Conservation (phyloP, 53 echinoderm and acorn worm genomes). For the Paelopatides confundens region DNA sequence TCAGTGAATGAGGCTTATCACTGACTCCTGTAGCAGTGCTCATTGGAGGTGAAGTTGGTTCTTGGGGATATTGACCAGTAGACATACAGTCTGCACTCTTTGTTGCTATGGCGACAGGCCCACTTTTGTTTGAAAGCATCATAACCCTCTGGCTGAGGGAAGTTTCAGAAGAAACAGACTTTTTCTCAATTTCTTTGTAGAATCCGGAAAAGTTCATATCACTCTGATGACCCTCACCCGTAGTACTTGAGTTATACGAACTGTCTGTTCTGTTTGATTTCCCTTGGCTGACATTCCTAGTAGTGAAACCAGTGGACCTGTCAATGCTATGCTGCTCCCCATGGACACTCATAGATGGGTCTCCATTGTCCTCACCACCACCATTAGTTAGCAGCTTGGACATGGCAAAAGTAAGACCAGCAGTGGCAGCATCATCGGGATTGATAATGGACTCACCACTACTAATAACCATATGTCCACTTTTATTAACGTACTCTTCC, state of each 20-base stretch:
- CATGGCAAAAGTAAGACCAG: not conserved
- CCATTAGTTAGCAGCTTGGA: too few relatives aligned
- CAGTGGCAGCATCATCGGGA: not conserved
- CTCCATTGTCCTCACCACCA: not conserved
- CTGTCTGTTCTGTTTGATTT: not conserved
- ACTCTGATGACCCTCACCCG: too few relatives aligned
- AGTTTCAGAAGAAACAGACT: too few relatives aligned
- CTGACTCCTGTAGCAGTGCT: not conserved
- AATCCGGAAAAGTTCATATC: not conserved
- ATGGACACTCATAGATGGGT: not conserved
- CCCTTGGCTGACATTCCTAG: not conserved
- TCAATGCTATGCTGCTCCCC: not conserved
- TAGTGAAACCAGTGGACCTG: too few relatives aligned
- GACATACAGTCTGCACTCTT: not conserved
- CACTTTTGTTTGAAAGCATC: too few relatives aligned
- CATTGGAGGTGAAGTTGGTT: not conserved
- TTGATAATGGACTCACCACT: not conserved
- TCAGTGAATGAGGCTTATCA: not conserved
- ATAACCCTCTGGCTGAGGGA: too few relatives aligned
- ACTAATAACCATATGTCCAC: not conserved
- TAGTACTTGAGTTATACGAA: not conserved
- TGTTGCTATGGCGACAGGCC: not conserved
- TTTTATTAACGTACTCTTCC: not conserved
- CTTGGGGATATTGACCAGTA: too few relatives aligned
- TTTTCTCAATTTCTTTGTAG: not conserved